These are phyloP conservation scores for Xestia rhomboidea DNA, from an alignment of 2,888 invertebrate species.

Conservation along the genomic window DNA sequence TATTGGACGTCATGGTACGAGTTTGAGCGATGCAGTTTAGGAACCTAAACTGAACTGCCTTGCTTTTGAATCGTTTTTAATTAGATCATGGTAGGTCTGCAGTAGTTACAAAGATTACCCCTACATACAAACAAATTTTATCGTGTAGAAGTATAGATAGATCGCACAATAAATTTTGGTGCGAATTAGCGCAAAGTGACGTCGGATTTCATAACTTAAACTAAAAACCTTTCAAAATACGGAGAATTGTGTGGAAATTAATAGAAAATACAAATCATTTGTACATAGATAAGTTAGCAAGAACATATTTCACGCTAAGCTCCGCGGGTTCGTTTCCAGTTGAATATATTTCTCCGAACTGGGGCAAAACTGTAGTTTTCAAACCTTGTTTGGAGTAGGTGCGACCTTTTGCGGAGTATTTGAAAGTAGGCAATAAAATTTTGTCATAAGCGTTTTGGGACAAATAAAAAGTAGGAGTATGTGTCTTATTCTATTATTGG, in stretches of 20 bases:
- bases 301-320: slow-evolving; percentile 66
- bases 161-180: background rate
- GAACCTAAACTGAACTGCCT: too few species aligned
- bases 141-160: too few species aligned
- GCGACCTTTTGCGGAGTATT: slow-evolving; percentile 61
- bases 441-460: slow-evolving; percentile 70
- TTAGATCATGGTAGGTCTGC: too few species aligned
- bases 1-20: too few species aligned
- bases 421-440: slow-evolving; percentile 67
- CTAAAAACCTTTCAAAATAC: background rate
- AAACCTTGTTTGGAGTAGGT: slow-evolving; percentile 64
- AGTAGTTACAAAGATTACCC: too few species aligned
- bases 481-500: slow-evolving; percentile 61
- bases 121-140: too few species aligned
- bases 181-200: background rate
- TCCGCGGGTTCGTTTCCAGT: slow-evolving; percentile 57
- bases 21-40: too few species aligned
- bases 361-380: slow-evolving; percentile 70
- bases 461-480: slow-evolving; percentile 62
- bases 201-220: background rate
- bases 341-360: slow-evolving; percentile 68
- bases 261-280: slow-evolving; percentile 56
- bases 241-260: slow-evolving; percentile 41
- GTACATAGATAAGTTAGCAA: slow-evolving; percentile 58
- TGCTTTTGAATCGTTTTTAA: too few species aligned